phyloP scores from a whole-genome alignment of 2,888 invertebrate genomes.

The Clanis bilineata region DNA sequence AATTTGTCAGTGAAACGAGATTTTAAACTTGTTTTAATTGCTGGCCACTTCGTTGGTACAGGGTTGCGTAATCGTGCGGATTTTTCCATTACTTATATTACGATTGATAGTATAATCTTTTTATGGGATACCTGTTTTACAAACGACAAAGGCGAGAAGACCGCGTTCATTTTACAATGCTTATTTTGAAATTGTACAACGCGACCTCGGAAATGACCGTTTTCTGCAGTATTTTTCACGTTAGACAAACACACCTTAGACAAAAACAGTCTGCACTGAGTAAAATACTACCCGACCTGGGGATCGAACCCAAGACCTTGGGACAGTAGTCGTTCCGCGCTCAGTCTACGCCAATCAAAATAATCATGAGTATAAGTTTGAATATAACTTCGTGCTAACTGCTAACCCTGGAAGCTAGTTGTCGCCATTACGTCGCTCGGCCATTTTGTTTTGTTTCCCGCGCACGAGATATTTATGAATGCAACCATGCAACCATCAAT shows the following conservation, averaged over 20 bases:
- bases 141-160: too few relatives aligned
- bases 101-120: background rate
- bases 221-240: too few relatives aligned
- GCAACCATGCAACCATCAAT: conserved; percentile 37
- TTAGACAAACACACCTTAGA: too few relatives aligned
- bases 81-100: background rate
- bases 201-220: too few relatives aligned
- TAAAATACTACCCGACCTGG: too few relatives aligned
- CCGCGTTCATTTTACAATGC: too few relatives aligned
- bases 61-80: conserved; percentile 33
- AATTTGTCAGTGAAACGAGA: conserved; percentile 59
- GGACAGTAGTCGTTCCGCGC: too few relatives aligned
- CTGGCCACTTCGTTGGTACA: conserved; percentile 31
- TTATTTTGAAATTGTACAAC: too few relatives aligned
- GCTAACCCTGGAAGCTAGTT: conserved; percentile 35
- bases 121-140: too few relatives aligned
- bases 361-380: background rate
- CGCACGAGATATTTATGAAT: conserved; percentile 45
- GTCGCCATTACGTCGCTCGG: conserved; percentile 33
- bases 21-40: conserved; percentile 64
- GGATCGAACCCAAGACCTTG: too few relatives aligned
- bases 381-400: conserved; percentile 26
- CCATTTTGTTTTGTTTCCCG: conserved; percentile 50
- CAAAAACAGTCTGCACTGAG: too few relatives aligned
- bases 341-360: too few relatives aligned